These are phyloP conservation scores for Austrolebias charrua DNA, from an alignment of 2,797 vertebrate species.

Conservation along the genomic window DNA sequence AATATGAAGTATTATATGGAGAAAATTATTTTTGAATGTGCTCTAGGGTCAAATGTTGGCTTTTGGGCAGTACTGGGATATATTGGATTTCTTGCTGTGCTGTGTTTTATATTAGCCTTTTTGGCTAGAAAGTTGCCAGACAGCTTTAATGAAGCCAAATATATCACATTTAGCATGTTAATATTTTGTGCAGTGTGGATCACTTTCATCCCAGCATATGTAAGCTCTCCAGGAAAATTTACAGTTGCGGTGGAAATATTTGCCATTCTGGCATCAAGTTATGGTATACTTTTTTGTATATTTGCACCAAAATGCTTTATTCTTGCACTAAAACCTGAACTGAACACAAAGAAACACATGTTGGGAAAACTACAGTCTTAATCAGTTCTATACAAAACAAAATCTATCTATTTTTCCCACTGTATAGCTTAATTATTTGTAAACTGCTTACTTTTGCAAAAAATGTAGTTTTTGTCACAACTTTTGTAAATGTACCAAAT, in stretches of 20 bases:
- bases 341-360: slow-evolving; percentile 77
- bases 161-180: slow-evolving; percentile 81
- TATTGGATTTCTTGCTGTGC: slow-evolving; percentile 70
- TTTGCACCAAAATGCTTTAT: slow-evolving; percentile 81
- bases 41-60: slow-evolving; percentile 68
- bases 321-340: slow-evolving; percentile 76
- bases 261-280: slow-evolving; percentile 80
- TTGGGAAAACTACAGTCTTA: slow-evolving; percentile 40
- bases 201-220: slow-evolving; percentile 80
- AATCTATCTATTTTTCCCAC: neutral
- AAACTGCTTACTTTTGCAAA: too few species aligned
- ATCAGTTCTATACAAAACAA: neutral
- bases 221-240: slow-evolving; percentile 80
- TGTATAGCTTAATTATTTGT: too few species aligned
- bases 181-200: slow-evolving; percentile 81
- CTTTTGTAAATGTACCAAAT: too few species aligned
- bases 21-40: slow-evolving; percentile 77
- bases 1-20: slow-evolving; percentile 71
- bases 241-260: slow-evolving; percentile 81
- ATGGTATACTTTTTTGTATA: slow-evolving; percentile 77
- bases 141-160: slow-evolving; percentile 80
- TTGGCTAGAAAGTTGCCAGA: slow-evolving; percentile 75
- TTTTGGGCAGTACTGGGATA: slow-evolving; percentile 80
- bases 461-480: too few species aligned
- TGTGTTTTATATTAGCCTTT: slow-evolving; percentile 78